Evolutionary conservation across 2,888 invertebrate species (phyloP).

Genomic region (Scaptomyza polygonia): DNA sequence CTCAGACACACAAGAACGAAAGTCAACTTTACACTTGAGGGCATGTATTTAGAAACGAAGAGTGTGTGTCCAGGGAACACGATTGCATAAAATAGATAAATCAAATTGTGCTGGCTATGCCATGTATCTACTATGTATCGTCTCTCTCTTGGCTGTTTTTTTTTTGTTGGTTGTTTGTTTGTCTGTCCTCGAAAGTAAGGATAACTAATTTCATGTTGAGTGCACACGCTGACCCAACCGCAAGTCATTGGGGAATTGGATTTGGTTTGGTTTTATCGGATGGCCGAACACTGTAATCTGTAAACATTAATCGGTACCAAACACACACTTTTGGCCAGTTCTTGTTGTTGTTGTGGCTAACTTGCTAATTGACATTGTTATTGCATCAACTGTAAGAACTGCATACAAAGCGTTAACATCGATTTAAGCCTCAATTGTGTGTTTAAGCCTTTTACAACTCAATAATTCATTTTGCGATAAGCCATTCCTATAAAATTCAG

Average conservation of each 20-base stretch:
- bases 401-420: not conserved
- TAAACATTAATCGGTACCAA: conserved; percentile 59
- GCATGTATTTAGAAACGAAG: conserved; percentile 29
- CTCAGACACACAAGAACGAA: conserved; percentile 1
- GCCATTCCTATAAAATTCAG: not conserved
- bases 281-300: conserved; percentile 74
- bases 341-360: not conserved
- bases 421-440: not conserved
- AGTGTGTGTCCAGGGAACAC: conserved; percentile 34
- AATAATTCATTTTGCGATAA: conserved; percentile 43
- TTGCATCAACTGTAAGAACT: not conserved
- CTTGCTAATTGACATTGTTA: conserved; percentile 2
- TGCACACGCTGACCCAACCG: conserved; percentile 61
- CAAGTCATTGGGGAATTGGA: conserved; percentile 67
- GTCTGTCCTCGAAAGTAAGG: conserved; percentile 29
- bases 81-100: conserved; percentile 67
- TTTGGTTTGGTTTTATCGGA: conserved; percentile 70
- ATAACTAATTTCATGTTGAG: conserved; percentile 75
- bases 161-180: not conserved
- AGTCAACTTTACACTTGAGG: conserved; percentile 36
- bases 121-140: conserved; percentile 3
- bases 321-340: not conserved
- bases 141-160: conserved; percentile 1
- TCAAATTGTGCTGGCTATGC: conserved; percentile 52
- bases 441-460: conserved; percentile 15